Percentiles rank a stretch among this genome's conserved stretches.
These are phyloP conservation scores for Tetragonula carbonaria DNA, from an alignment of 2,888 invertebrate genomes.

Conservation along the genomic window DNA sequence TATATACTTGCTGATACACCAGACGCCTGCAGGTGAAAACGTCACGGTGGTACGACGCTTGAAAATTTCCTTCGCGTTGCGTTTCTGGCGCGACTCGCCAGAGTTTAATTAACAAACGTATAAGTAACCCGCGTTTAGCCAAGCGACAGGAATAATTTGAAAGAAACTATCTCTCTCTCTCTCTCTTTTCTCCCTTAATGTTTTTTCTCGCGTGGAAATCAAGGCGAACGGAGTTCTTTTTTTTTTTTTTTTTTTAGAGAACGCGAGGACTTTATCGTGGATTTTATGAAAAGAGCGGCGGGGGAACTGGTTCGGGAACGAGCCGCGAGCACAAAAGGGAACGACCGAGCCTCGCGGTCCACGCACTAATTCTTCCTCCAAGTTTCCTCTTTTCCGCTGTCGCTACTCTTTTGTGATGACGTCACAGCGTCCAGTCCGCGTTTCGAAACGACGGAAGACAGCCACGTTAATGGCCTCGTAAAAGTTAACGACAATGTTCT, in stretches of 20 bases:
- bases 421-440: constrained; percentile 80
- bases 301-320: constrained; percentile 22
- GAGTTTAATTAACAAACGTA: constrained; percentile 17
- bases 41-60: not conserved
- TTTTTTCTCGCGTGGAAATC: constrained; percentile 65
- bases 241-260: constrained; percentile 11
- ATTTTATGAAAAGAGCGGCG: constrained; percentile 61
- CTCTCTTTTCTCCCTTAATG: not conserved
- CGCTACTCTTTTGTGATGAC: constrained; percentile 74
- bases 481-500: constrained; percentile 84
- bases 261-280: constrained; percentile 62
- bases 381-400: constrained; percentile 60
- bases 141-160: not conserved
- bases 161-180: not conserved
- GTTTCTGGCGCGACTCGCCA: too few relatives aligned
- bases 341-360: constrained; percentile 57
- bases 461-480: constrained; percentile 83
- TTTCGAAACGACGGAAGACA: constrained; percentile 79
- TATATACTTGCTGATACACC: not conserved
- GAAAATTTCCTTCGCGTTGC: not conserved
- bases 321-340: constrained; percentile 24
- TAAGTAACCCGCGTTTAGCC: not conserved
- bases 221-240: constrained; percentile 31
- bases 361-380: constrained; percentile 76
- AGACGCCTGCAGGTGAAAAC: constrained; percentile 18